phyloP scores from a whole-genome alignment of 2,113 vertebrate genomes.

The Crotalus tigris region DNA sequence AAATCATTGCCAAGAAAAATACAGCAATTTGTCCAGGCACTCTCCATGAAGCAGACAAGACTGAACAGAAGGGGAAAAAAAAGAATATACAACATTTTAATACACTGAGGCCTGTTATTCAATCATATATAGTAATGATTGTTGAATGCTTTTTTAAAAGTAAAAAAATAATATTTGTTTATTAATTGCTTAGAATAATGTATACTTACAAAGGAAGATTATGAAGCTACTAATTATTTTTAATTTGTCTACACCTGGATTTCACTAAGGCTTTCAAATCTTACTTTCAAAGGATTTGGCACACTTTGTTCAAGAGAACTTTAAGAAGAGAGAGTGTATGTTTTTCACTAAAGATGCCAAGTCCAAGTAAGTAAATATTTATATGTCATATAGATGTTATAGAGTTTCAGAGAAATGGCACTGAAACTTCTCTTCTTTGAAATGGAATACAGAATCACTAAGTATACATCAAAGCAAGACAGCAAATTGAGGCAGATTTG shows the following conservation, averaged over 20 bases:
- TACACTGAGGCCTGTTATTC: background rate
- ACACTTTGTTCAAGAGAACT: slow-evolving; percentile 76
- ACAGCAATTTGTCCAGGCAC: background rate
- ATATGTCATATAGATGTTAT: background rate
- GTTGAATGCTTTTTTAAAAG: background rate
- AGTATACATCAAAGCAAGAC: too few relatives aligned
- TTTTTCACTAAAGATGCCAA: slow-evolving; percentile 76
- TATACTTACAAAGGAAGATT: background rate
- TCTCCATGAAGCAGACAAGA: background rate
- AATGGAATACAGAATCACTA: too few relatives aligned
- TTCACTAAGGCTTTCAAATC: background rate
- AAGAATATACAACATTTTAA: background rate
- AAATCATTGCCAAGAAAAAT: background rate
- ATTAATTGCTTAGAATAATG: background rate
- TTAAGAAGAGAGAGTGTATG: slow-evolving; percentile 79
- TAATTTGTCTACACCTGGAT: background rate
- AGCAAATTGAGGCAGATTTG: background rate
- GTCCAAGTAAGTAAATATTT: slow-evolving; percentile 66
- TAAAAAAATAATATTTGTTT: background rate
- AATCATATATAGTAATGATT: background rate
- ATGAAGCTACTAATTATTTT: background rate
- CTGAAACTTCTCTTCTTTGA: background rate
- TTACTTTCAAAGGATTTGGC: slow-evolving; percentile 69
- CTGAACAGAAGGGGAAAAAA: background rate
- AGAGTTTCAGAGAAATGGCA: background rate